Base-by-base conservation (phyloP, 2,888 invertebrate species). In the Hydriomena furcata region DNA sequence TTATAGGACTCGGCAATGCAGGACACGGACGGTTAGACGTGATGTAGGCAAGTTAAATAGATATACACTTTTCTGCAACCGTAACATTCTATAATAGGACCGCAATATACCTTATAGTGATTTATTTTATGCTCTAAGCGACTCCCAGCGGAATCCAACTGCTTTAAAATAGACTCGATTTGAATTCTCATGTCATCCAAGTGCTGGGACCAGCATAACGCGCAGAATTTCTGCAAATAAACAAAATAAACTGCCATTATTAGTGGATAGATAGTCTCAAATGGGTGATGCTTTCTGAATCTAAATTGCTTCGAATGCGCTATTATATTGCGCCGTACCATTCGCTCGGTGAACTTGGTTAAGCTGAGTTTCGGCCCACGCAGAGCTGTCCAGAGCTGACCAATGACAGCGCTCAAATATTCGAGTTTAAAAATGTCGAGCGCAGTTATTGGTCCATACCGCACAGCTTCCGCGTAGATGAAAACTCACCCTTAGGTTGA, bases 151-250 rank as follows among this genome's bases (percentile, higher is more conserved):
- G 91, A 87, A 44, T 91, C 86, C 6, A 94, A 76, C 66, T 93
- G 92, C 60, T 91, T 91, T 25, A 88, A 62, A 41, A 94, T 89
- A n/a, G 88, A 81, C 11, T 76, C 73, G 11, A 94, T 79, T 71
- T 93, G 92, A 12, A 86, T 84, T 61, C 91, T 84, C 74, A 94
- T 83, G 51, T 93, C 93, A 12, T 88, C 84, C 48, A 93, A 76
- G 66, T 94, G 94, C 27, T 88, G 88, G 3, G 86, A 77, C 92
- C 93, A 93, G 69, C 94, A 94, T 5, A 91, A 76, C 7, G 80
- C 77, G 68, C 94, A 94, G 66, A 93, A 93, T 58, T 87, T 86
- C 93, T 93, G 69, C 47, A 54, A 57, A 54, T 38, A 52, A 38
- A 42, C 44, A 49, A 45, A 46, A 52, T 48, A 44, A 32, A 50